Base-by-base conservation (phyloP, 23 tunicate species). In the Styela plicata region DNA sequence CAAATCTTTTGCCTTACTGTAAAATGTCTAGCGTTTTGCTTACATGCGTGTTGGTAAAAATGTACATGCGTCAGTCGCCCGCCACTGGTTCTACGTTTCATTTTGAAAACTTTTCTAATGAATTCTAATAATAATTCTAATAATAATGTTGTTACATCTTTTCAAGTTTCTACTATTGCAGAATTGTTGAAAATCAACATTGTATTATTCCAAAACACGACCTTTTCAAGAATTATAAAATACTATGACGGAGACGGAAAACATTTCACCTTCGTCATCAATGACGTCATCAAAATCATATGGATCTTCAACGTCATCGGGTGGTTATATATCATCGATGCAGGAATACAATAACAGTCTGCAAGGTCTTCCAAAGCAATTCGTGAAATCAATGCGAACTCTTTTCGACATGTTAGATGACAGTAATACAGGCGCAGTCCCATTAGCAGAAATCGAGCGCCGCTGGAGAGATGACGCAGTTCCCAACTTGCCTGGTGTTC, bases 401-500 rank as follows among this genome's bases (percentile, higher is more conserved):
- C 78, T 91, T 23, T 91, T 86, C 70, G 79, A 91, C 36, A 79
- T 86, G 22, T 31, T 91, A 36, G 97, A 91, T 74, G 88, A 78
- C 34, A 37, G 62, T 2, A 52, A 70, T 35, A 63, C 61, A 1
- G 97, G 97, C 26, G 32, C 74, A 2, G 97, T 91, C 0, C 87
- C 90, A 24, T 57, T 91, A 34, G 63, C 83, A 18, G 88, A 91
- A 36, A 86, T 91, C 62, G 88, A 91, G 52, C 74, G 88, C 3
- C 70, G 85, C 1, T 91, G 97, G 97, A 69, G 88, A n/a, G 90
- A 86, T 70, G 90, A 91, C 69, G 90, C 97, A 3, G 90, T 91
- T 25, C 97, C 97, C 24, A 91, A 91, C 57, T 82, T 91, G 2
- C 97, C 97, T 3, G 97, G 97, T 22, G 97, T 86, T 20, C 52